A percentile compares a stretch with the other conserved stretches of the same genome.
phyloP scores from a whole-genome alignment of 1,140 invertebrate genomes.

The Druon quercuslanigerum region DNA sequence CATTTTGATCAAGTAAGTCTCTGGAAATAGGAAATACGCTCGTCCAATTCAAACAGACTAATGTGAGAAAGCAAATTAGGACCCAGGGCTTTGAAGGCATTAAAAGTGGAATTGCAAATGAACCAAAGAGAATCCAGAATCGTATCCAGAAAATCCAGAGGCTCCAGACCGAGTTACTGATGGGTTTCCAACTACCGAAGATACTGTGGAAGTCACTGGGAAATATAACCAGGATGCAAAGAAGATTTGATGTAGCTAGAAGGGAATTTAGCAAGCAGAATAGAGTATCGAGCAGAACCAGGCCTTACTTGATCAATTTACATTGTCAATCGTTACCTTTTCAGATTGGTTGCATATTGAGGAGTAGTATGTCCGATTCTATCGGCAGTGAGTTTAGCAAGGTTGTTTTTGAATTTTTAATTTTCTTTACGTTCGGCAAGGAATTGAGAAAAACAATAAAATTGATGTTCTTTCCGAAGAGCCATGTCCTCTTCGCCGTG shows the following conservation, averaged over 20 bases:
- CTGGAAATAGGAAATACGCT: conserved; percentile 54
- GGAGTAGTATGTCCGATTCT: conserved; percentile 43
- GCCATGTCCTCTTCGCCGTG: conserved; percentile 76
- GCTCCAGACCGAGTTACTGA: conserved; percentile 5
- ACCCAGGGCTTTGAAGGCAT: conserved; percentile 14
- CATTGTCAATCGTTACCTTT: conserved; percentile 69
- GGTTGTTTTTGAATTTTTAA: conserved; percentile 59
- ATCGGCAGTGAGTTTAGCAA: conserved; percentile 26
- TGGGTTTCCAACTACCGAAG: conserved; percentile 37
- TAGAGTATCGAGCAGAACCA: conserved; percentile 48
- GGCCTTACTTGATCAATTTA: conserved; percentile 77
- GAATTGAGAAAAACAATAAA: conserved; percentile 68
- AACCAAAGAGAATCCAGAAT: conserved; percentile 29
- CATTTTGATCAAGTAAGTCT: conserved; percentile 77
- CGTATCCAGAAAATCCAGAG: background rate
- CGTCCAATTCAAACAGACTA: conserved; percentile 6
- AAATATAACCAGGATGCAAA: conserved; percentile 68
- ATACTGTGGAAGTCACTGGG: conserved; percentile 57
- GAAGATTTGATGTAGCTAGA: conserved; percentile 26
- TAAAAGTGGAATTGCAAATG: conserved; percentile 29
- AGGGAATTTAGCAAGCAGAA: conserved; percentile 19
- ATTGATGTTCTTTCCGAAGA: conserved; percentile 78
- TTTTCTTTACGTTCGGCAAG: conserved; percentile 73
- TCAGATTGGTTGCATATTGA: conserved; percentile 44
- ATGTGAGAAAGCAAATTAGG: background rate